phyloP scores from a whole-genome alignment of 2,888 invertebrate species.

The Eupeodes luniger region DNA sequence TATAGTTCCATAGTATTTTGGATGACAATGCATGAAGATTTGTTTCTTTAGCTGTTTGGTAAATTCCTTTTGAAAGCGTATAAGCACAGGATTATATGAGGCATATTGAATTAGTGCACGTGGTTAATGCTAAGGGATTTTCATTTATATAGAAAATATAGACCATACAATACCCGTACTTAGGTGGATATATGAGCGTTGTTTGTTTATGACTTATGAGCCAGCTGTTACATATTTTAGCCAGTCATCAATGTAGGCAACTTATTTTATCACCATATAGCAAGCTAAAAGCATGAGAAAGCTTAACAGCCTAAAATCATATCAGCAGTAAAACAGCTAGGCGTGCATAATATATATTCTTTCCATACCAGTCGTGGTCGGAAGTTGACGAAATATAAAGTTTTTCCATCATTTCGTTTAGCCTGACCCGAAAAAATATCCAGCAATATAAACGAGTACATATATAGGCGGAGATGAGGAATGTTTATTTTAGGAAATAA shows the following conservation, averaged over 20 bases:
- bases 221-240: conserved; percentile 37
- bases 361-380: conserved; percentile 2
- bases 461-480: background rate
- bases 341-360: background rate
- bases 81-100: conserved; percentile 7
- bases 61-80: conserved; percentile 38
- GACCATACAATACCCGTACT: background rate
- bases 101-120: conserved; percentile 41
- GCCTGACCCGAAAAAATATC: background rate
- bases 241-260: conserved; percentile 19
- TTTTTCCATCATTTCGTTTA: background rate
- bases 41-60: background rate
- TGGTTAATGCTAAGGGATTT: conserved; percentile 2
- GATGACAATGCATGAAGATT: conserved; percentile 21
- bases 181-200: background rate
- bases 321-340: conserved; percentile 34
- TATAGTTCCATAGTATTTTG: background rate
- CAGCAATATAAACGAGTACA: background rate
- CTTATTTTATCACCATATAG: conserved; percentile 18
- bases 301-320: background rate
- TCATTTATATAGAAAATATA: background rate
- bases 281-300: background rate
- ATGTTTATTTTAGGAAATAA: conserved; percentile 27
- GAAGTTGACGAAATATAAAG: conserved; percentile 23
- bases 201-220: conserved; percentile 37